These are phyloP conservation scores for Antrozous pallidus DNA, from an alignment of 2,797 vertebrate species.

Conservation along the genomic window DNA sequence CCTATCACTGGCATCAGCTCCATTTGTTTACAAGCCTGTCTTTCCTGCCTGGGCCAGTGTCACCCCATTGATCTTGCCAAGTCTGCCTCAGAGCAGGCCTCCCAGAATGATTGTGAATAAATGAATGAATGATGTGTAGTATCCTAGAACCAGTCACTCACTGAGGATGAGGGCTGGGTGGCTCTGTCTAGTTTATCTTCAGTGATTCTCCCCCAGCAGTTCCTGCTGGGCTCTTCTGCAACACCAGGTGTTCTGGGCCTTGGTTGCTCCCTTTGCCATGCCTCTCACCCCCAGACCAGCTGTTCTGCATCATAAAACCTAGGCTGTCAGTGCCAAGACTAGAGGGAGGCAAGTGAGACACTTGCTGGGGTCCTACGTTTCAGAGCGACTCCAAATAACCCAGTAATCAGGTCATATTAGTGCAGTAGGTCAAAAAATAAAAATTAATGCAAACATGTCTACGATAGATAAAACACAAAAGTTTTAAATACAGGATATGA, in stretches of 20 bases:
- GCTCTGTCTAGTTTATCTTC: background rate
- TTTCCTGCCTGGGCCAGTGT: background rate
- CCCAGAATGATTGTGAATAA: background rate
- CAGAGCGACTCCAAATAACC: background rate
- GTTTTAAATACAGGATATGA: background rate
- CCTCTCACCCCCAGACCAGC: background rate
- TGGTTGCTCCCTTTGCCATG: background rate
- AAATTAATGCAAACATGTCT: background rate
- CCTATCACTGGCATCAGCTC: background rate
- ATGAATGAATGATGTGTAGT: background rate
- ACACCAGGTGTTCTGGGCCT: background rate
- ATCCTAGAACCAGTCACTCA: background rate
- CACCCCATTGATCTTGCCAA: accelerated
- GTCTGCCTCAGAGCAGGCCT: background rate
- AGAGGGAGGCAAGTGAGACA: background rate
- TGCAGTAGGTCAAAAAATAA: background rate
- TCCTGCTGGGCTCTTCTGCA: background rate
- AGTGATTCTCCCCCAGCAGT: accelerated
- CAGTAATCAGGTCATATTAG: background rate
- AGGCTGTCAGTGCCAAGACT: background rate
- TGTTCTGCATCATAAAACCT: background rate
- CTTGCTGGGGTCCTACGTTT: background rate
- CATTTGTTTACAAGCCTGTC: background rate
- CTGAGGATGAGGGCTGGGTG: background rate
- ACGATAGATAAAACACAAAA: background rate